Conservation (phyloP, 2,888 invertebrate species). For the Bellardia pandia region DNA sequence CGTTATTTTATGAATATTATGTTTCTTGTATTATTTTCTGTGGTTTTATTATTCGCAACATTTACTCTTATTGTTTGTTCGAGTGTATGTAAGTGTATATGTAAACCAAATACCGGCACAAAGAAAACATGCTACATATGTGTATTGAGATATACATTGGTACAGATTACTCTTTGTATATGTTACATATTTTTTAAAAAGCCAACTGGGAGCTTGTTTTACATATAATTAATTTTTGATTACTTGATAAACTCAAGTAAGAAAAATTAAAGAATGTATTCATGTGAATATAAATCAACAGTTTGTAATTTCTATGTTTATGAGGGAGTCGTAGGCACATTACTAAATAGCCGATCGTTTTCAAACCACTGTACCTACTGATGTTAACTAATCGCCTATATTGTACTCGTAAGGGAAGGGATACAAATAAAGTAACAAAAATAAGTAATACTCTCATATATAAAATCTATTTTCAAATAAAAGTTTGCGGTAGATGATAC, state of each 20-base stretch:
- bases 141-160: too few species aligned
- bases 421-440: neutral
- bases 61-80: neutral
- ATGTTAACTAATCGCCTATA: neutral
- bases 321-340: too few species aligned
- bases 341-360: too few species aligned
- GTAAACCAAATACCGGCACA: neutral
- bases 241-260: too few species aligned
- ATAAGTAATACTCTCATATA: neutral
- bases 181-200: too few species aligned
- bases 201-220: too few species aligned
- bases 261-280: too few species aligned
- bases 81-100: neutral
- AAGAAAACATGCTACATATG: too few species aligned
- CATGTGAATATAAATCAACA: too few species aligned
- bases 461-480: slow-evolving; percentile 19
- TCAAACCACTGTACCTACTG: neutral
- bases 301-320: too few species aligned
- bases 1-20: slow-evolving; percentile 18
- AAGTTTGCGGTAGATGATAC: slow-evolving; percentile 14
- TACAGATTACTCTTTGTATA: too few species aligned
- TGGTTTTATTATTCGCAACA: slow-evolving; percentile 17
- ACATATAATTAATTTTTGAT: too few species aligned
- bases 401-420: neutral
- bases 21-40: neutral